Evolutionary conservation across 1,140 invertebrate species (phyloP), one percentile per base, ranked within the genome.

Genomic region (Drosophila tropicalis): DNA sequence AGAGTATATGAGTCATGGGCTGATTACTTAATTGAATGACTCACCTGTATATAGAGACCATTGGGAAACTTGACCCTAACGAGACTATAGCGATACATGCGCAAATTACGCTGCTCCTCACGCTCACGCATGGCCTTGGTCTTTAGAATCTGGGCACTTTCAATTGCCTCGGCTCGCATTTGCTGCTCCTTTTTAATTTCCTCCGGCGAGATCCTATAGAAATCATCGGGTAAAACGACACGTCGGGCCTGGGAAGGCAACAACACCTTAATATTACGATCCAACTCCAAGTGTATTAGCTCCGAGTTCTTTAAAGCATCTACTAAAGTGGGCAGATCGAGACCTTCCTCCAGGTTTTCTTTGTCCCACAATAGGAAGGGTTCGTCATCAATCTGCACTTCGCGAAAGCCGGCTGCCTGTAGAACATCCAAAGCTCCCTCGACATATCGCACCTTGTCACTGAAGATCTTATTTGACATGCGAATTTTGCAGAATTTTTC

Each of bases 41-140:
- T 85, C 91, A 96, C 96, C 92, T 97, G 97, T 57, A 98, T 92
- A 64, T 96, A 94, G 67, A 97, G 94, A 7, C 96, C 96, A 93
- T 98, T 97, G 0, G 98, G 97, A 92, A 98, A 98, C 58, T 96
- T 94, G 66, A 98, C 94, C 74, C 98, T 92, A 55, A 99, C 95
- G 2, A 98, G 92, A 5, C 96, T 94, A 90, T 96, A 99, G 80
- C 96, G 96, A 91, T 98, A 99, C 92, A 96, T 96, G 63, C 95
- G 93, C 79, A 96, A 94, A 86, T 96, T 96, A 61, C 95, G 92
- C 67, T 95, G 90, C 91, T 97, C 97, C 57, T 98, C 96, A 79
- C 96, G 96, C 92, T 98, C 97, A 12, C 97, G 92, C 96, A 98
- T 98, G 0, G 97, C 97, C 93, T 98, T 98, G 0, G 98, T 99